A percentile compares a stretch with the other conserved stretches of the same genome.
Conservation (phyloP, 2,888 invertebrate genomes). For the Drosophila hamatofila region DNA sequence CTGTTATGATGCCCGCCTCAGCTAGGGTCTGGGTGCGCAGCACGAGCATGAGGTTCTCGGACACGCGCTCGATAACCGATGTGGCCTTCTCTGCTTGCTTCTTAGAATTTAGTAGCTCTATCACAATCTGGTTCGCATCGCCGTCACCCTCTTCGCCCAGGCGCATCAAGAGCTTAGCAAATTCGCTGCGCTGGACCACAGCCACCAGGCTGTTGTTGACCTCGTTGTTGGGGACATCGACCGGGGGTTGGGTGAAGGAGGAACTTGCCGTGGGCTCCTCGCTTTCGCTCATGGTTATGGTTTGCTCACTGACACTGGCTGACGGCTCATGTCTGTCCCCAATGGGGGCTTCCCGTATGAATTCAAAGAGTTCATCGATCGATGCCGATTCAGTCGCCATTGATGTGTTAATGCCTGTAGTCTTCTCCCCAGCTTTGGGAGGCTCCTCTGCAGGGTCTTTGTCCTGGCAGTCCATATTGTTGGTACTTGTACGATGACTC, state of each 20-base stretch:
- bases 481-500: conserved; percentile 2
- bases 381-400: background rate
- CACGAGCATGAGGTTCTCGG: conserved; percentile 53
- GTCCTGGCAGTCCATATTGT: conserved; percentile 29
- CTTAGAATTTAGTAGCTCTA: conserved; percentile 50
- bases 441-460: conserved; percentile 25
- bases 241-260: conserved; percentile 13
- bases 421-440: conserved; percentile 8
- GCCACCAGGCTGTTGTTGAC: conserved; percentile 29
- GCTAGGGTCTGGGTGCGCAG: conserved; percentile 52
- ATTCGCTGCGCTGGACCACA: conserved; percentile 44
- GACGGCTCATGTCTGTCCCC: conserved; percentile 11
- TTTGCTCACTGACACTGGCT: conserved; percentile 15
- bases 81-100: conserved; percentile 18
- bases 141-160: conserved; percentile 62
- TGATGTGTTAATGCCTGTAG: background rate
- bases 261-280: conserved; percentile 31
- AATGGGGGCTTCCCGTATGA: conserved; percentile 9
- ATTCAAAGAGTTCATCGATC: conserved; percentile 13
- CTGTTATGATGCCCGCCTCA: conserved; percentile 58
- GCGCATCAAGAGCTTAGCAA: conserved; percentile 44
- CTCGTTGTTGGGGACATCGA: conserved; percentile 1
- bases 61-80: conserved; percentile 59
- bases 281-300: conserved; percentile 21
- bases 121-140: conserved; percentile 67